Evolutionary conservation across 2,888 invertebrate genomes (phyloP).

Genomic region (Marronus borbonicus): DNA sequence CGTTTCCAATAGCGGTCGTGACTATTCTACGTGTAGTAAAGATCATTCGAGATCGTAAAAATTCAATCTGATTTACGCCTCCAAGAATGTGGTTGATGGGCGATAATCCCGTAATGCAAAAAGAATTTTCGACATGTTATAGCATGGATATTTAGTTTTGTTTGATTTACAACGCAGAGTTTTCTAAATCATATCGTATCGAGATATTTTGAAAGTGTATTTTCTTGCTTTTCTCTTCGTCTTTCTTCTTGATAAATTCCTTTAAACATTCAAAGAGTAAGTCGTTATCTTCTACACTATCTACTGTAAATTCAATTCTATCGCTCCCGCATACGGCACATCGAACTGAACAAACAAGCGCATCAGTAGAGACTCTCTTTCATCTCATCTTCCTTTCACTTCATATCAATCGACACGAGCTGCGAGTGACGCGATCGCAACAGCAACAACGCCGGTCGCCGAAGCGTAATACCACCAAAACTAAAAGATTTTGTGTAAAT

Average conservation of each 20-base stretch:
- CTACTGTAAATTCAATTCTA: slow-evolving; percentile 17
- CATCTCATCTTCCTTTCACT: slow-evolving; percentile 28
- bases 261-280: slow-evolving; percentile 9
- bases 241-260: neutral
- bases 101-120: too few species aligned
- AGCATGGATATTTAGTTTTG: too few species aligned
- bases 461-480: neutral
- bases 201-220: too few species aligned
- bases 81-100: too few species aligned
- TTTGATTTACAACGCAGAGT: too few species aligned
- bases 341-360: slow-evolving; percentile 21
- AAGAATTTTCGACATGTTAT: too few species aligned
- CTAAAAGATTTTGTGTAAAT: slow-evolving; percentile 46
- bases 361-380: slow-evolving; percentile 13
- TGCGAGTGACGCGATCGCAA: slow-evolving; percentile 21
- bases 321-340: neutral
- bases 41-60: too few species aligned
- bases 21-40: too few species aligned
- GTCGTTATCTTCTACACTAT: neutral
- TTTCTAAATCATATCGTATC: too few species aligned
- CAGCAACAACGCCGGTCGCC: neutral
- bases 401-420: slow-evolving; percentile 32
- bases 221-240: too few species aligned
- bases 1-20: too few species aligned
- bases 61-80: too few species aligned